Conservation (phyloP, 2,797 vertebrate genomes). For the Gouania willdenowi region DNA sequence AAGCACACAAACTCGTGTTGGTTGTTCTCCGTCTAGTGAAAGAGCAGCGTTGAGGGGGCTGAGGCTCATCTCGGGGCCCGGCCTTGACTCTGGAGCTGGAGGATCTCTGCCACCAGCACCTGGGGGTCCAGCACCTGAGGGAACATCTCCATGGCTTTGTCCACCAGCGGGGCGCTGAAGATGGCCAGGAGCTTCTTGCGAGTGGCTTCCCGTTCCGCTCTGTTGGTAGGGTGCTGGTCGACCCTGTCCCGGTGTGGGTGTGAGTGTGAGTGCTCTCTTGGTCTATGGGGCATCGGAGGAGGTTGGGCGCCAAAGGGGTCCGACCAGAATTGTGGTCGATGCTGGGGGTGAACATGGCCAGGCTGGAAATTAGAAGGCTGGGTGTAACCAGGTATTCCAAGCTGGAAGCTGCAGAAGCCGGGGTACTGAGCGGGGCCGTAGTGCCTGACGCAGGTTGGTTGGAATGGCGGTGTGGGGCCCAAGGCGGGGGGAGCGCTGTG, state of each 20-base stretch:
- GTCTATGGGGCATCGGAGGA: neutral
- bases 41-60: neutral
- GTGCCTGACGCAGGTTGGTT: constrained; percentile 18
- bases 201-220: constrained; percentile 48
- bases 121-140: constrained; percentile 69
- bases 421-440: constrained; percentile 23
- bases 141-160: constrained; percentile 68
- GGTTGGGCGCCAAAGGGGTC: constrained; percentile 28
- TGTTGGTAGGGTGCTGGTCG: neutral
- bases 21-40: constrained; percentile 18
- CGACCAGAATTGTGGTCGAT: constrained; percentile 49
- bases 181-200: constrained; percentile 72
- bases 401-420: constrained; percentile 27
- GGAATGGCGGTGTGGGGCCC: constrained; percentile 5
- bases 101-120: constrained; percentile 66
- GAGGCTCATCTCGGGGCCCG: constrained; percentile 24
- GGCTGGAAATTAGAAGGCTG: constrained; percentile 36
- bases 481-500: constrained; percentile 2
- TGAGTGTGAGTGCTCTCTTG: constrained; percentile 15
- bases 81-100: constrained; percentile 64
- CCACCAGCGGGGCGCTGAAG: constrained; percentile 69
- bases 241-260: constrained; percentile 22
- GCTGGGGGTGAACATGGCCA: constrained; percentile 29
- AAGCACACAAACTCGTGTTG: constrained; percentile 26
- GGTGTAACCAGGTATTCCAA: constrained; percentile 26